Base-by-base conservation (phyloP, 2,113 vertebrate genomes). In the Tretioscincus oriximinensis region DNA sequence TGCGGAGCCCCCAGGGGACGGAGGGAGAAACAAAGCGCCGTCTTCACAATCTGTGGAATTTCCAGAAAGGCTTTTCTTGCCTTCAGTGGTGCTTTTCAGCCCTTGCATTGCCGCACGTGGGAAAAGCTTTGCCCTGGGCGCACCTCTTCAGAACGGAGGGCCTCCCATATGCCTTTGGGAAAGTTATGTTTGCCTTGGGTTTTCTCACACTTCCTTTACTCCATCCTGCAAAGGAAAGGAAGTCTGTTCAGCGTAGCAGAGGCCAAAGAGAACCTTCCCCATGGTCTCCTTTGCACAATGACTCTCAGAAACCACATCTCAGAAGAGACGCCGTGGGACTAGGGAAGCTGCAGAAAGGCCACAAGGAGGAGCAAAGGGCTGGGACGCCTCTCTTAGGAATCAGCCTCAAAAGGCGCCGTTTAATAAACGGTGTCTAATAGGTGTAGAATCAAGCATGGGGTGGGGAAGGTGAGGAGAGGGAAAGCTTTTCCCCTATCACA, bases 61-160 rank as follows among this genome's bases (percentile, higher is more conserved):
- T 49, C 29, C 88, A 85, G 77, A 10, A 77, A 81, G 83, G 63
- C 71, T 73, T 35, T 14, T 85, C 60, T 76, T 63, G 20, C 9
- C 54, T 75, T 89, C 54, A 81, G 85, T 91, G 81, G 70, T 65
- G 76, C 82, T 90, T 80, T 83, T 84, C 79, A 86, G 82, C 83
- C 77, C 70, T 79, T 83, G 90, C 85, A 85, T 91, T 81, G 84
- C 69, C 68, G 72, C 71, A 83, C 78, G 80, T 80, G 78, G 80
- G 81, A 77, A 92, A 90, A 89, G 75, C 2, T 26, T 71, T 69
- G 75, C 54, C 2, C 66, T n/a, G 71, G 9, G 0, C 82, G 35
- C 35, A 84, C 66, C 6, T 68, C 76, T 70, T 7, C 78, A 87
- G 84, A 87, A 87, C 61, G 11, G 87, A 85, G 82, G 31, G 60